Percentiles rank a stretch among this genome's conserved stretches.
Conservation (phyloP, 1,140 invertebrate species). For the Trichomalopsis sarcophagae region DNA sequence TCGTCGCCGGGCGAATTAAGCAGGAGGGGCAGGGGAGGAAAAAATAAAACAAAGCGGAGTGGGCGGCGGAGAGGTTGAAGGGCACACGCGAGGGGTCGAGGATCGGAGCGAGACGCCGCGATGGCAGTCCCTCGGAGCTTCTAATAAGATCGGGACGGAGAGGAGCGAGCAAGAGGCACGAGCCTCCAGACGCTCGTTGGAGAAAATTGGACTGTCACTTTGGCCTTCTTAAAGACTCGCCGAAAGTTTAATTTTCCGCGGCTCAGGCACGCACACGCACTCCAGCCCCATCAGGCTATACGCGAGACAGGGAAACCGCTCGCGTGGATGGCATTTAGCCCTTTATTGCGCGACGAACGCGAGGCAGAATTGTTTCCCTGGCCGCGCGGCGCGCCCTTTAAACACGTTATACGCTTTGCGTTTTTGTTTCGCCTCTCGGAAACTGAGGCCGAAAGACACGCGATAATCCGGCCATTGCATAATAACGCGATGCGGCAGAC, state of each 20-base stretch:
- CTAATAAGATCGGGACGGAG: constrained; percentile 54
- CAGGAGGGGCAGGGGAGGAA: background rate
- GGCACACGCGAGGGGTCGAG: background rate
- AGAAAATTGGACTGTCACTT: constrained; percentile 69
- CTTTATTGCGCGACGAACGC: constrained; percentile 66
- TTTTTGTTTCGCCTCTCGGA: constrained; percentile 36
- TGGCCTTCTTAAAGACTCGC: constrained; percentile 59
- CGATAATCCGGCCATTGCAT: background rate
- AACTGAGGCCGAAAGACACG: no score
- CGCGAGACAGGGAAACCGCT: constrained; percentile 43
- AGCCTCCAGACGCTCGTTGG: constrained; percentile 60
- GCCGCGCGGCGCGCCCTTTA: constrained; percentile 51
- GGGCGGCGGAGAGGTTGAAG: background rate
- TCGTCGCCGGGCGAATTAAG: constrained; percentile 1
- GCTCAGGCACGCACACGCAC: constrained; percentile 54
- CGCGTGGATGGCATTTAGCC: constrained; percentile 60
- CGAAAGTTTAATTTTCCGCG: constrained; percentile 64
- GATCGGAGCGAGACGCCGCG: background rate
- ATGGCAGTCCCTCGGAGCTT: constrained; percentile 32
- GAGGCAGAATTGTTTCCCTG: constrained; percentile 63
- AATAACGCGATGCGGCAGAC: background rate
- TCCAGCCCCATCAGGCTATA: background rate
- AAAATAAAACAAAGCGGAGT: background rate
- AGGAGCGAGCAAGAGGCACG: constrained; percentile 46
- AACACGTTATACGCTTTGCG: constrained; percentile 49